Conservation (phyloP, 2,888 invertebrate species). For the Rhopalosiphum nymphaeae region DNA sequence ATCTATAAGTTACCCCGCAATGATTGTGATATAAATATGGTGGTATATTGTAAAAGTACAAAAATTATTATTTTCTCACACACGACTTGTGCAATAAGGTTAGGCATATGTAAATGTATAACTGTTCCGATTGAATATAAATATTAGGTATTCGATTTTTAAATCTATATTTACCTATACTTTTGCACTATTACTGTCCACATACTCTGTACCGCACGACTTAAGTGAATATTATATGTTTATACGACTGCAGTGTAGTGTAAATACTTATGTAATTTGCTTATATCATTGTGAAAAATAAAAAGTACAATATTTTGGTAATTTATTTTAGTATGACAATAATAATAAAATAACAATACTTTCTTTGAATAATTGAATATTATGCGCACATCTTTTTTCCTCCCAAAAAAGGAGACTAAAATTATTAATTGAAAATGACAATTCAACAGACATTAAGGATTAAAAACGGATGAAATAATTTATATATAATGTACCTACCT, state of each 20-base stretch:
- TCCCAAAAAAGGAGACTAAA: background rate
- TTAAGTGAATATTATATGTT: background rate
- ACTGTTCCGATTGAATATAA: no score
- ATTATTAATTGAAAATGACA: background rate
- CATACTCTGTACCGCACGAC: background rate
- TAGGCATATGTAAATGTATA: no score
- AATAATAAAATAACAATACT: background rate
- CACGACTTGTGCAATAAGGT: no score
- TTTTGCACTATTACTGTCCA: background rate
- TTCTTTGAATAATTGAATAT: background rate
- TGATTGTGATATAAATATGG: no score
- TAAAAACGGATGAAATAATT: background rate
- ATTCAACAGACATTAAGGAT: background rate
- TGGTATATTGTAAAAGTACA: no score
- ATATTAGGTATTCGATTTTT: background rate
- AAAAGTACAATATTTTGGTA: background rate
- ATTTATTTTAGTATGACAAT: background rate
- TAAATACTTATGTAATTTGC: background rate
- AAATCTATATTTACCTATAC: background rate
- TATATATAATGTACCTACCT: background rate
- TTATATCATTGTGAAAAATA: background rate
- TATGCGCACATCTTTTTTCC: background rate
- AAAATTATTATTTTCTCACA: no score
- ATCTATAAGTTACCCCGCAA: background rate
- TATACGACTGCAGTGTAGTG: background rate